A percentile compares a stretch with the other conserved stretches of the same genome.
Evolutionary conservation across 2,113 vertebrate genomes (phyloP).

Genomic region (Dicrurus megarhynchus): DNA sequence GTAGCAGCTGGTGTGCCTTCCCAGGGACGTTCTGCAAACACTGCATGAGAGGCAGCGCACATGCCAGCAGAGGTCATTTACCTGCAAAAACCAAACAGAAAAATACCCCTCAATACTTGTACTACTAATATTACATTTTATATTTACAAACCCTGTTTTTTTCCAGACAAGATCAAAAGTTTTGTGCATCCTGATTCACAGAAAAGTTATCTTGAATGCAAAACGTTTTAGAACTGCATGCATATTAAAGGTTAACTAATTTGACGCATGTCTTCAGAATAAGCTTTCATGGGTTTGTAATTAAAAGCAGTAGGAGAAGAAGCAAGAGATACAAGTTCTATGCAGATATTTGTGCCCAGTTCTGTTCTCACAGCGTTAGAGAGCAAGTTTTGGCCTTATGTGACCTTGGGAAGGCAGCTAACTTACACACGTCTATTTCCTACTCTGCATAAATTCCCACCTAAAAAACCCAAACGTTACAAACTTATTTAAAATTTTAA

Average conservation of each 20-base stretch:
- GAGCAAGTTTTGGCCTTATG: neutral
- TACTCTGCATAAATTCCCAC: neutral
- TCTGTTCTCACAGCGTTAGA: neutral
- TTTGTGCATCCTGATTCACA: rapidly evolving
- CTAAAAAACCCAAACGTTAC: neutral
- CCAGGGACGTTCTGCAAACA: conserved; percentile 91
- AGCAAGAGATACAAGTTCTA: neutral
- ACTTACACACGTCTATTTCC: neutral
- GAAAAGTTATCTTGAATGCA: neutral
- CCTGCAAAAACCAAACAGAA: conserved; percentile 68
- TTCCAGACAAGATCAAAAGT: neutral
- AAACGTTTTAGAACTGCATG: neutral
- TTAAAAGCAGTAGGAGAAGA: neutral
- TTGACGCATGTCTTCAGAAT: neutral
- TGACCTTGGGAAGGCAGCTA: neutral
- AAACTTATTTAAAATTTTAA: neutral
- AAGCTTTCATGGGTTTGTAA: neutral
- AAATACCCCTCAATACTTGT: neutral
- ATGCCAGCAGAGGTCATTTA: conserved; percentile 98
- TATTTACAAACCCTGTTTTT: neutral
- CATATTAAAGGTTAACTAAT: neutral
- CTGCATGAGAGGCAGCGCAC: conserved; percentile 96
- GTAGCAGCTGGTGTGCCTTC: conserved; percentile 94
- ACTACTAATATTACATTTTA: neutral
- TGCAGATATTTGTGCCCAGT: neutral